These are phyloP conservation scores for Pterocles gutturalis DNA, from an alignment of 2,113 vertebrate species.

Conservation along the genomic window DNA sequence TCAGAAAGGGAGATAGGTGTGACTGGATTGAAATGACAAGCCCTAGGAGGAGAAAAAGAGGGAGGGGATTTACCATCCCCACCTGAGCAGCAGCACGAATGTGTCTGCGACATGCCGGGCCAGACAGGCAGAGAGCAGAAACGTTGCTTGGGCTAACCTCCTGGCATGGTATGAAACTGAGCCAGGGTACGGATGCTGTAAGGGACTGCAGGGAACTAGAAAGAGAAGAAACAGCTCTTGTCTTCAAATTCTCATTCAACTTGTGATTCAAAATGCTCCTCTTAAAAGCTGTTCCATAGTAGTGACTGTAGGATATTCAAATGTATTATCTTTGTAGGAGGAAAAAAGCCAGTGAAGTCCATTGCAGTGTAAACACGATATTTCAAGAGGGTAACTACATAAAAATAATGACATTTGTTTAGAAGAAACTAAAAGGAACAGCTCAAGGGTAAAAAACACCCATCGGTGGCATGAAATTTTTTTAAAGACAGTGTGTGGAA, in stretches of 20 bases:
- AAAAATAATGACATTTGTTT: neutral
- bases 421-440: neutral
- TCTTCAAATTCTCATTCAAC: neutral
- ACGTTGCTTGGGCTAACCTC: neutral
- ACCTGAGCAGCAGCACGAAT: neutral
- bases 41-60: neutral
- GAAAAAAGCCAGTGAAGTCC: neutral
- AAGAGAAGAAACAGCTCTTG: neutral
- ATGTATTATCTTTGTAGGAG: neutral
- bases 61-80: neutral
- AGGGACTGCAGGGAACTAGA: neutral
- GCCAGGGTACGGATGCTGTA: neutral
- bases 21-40: neutral
- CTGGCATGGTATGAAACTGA: neutral
- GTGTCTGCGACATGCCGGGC: too few species aligned
- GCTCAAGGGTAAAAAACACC: neutral
- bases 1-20: neutral
- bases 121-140: neutral
- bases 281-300: neutral
- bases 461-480: neutral
- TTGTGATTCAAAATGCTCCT: neutral
- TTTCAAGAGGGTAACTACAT: neutral
- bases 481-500: neutral
- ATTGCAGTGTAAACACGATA: neutral
- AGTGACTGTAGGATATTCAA: neutral